Conservation (phyloP, 2,113 vertebrate genomes). For the Psittacara wagleri region DNA sequence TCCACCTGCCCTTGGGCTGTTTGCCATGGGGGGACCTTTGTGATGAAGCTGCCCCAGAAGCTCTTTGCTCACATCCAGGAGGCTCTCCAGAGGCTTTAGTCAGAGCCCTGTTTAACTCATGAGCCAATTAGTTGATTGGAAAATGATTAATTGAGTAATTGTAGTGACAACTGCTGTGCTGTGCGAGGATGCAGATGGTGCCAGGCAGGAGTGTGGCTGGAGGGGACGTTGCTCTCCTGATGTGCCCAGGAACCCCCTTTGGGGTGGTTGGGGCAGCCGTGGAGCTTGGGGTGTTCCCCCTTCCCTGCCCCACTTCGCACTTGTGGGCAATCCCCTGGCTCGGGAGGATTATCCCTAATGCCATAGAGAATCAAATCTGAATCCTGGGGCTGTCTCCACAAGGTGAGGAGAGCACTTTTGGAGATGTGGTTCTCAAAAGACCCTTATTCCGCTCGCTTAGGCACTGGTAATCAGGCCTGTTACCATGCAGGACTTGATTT, state of each 20-base stretch:
- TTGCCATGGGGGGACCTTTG: background rate
- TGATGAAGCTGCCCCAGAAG: background rate
- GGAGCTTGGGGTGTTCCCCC: background rate
- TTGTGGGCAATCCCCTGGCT: slow-evolving; percentile 13
- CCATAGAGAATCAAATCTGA: slow-evolving; percentile 22
- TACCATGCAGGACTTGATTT: background rate
- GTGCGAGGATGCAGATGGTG: slow-evolving; percentile 2
- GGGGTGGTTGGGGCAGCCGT: background rate
- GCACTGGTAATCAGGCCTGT: background rate
- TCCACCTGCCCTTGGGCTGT: background rate
- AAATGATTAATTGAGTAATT: slow-evolving; percentile 61
- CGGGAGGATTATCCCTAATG: slow-evolving; percentile 43
- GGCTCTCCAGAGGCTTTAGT: slow-evolving; percentile 31
- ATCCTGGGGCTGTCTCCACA: background rate
- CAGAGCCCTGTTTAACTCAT: slow-evolving; percentile 51
- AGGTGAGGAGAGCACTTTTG: background rate
- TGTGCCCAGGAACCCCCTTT: background rate
- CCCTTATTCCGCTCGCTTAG: accelerated
- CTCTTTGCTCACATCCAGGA: background rate
- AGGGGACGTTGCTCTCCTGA: background rate
- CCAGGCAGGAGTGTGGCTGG: background rate
- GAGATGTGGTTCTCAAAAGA: background rate
- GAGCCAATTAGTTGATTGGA: slow-evolving; percentile 58
- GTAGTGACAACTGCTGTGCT: background rate
- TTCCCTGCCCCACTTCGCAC: slow-evolving; percentile 31